Evolutionary conservation across 2,888 invertebrate species (phyloP).

Genomic region (Strigamia maritima): DNA sequence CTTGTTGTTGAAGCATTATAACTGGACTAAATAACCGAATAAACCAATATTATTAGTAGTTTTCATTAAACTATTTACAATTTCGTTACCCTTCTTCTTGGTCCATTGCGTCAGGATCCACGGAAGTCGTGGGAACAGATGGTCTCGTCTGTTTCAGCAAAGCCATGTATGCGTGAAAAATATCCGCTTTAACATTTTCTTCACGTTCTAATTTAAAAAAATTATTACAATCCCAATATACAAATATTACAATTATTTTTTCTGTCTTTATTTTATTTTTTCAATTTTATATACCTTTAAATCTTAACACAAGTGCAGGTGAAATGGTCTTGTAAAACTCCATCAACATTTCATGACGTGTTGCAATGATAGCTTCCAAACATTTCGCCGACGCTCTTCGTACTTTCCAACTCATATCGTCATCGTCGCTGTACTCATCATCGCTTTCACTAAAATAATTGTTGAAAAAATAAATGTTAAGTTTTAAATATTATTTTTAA

Average conservation of each 20-base stretch:
- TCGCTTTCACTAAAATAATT: constrained; percentile 59
- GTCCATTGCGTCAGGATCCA: constrained; percentile 54
- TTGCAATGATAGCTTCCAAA: constrained; percentile 88
- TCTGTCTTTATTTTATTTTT: not conserved
- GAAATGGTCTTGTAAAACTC: constrained; percentile 86
- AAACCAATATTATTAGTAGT: constrained; percentile 35
- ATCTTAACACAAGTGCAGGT: constrained; percentile 84
- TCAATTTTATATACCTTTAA: constrained; percentile 77
- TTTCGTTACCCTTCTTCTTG: constrained; percentile 52
- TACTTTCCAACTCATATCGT: constrained; percentile 98
- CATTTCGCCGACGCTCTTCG: constrained; percentile 96
- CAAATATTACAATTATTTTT: not conserved
- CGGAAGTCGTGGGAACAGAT: constrained; percentile 52
- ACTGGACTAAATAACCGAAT: constrained; percentile 49
- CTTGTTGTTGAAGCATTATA: constrained; percentile 56
- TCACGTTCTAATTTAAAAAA: constrained; percentile 70
- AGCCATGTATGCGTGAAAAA: constrained; percentile 93
- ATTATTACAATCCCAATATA: not conserved
- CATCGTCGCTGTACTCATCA: constrained; percentile 97
- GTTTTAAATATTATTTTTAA: not conserved
- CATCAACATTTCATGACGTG: constrained; percentile 82
- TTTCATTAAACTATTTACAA: not conserved
- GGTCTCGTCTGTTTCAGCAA: constrained; percentile 84
- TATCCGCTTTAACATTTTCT: constrained; percentile 98
- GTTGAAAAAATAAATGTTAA: not conserved